Base-by-base conservation (phyloP, 2,113 vertebrate genomes). In the Muscicapa adusta region DNA sequence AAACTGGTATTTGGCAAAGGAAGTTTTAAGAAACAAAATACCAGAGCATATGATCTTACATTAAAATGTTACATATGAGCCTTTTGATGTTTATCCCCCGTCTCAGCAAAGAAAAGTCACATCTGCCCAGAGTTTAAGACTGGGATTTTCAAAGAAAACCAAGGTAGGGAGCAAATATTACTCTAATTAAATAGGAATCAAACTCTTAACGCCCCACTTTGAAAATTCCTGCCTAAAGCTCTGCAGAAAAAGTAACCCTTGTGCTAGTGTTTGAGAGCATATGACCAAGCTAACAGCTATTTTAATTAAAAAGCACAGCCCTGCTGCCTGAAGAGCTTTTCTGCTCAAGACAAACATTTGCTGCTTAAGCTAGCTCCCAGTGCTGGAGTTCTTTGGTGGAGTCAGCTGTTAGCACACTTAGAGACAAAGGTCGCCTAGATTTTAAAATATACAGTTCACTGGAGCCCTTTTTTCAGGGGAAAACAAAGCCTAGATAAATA, bases 281-380 rank as follows among this genome's bases (percentile, higher is more conserved):
- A 96, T 89, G 94, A 95, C 82, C 85, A 77, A 82, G 72, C 78
- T 77, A 91, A 67, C 94, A 93, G 91, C 72, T 79, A 76, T 93
- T 96, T 95, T 96, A 96, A 95, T 96, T 93, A 91, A 89, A 96
- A 94, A 91, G 81, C 67, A 90, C 31, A 73, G 67, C 63, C 26
- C 57, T 67, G 63, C 60, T 88, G 88, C 85, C 82, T 80, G 89
- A 96, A 96, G 89, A 96, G 87, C 87, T 94, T 95, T 93, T 91
- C 75, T 83, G n/a, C 72, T 94, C 66, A 91, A 93, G 89, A 93
- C 89, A 96, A 97, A 96, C 93, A 97, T 94, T 96, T 85, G 71
- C 60, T 94, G 62, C 94, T 95, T 80, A 91, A 93, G 63, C 76
- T 50, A 53, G 50, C 54, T 91, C 50, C 77, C 74, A 70, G 12